A percentile compares a stretch with the other conserved stretches of the same genome.
Evolutionary conservation across 2,113 vertebrate species (phyloP).

Genomic region (Camelus bactrianus): DNA sequence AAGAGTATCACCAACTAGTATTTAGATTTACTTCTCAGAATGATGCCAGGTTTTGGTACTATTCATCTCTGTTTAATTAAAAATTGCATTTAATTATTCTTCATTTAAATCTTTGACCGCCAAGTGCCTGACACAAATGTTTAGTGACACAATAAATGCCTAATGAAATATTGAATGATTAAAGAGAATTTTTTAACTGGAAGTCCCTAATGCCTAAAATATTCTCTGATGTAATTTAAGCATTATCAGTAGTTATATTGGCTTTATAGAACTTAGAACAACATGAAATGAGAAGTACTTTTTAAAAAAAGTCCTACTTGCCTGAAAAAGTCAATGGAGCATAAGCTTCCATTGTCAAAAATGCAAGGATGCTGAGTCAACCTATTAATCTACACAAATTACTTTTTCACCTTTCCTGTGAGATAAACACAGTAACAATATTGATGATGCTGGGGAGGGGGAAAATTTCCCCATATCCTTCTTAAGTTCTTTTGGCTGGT

Average conservation of each 20-base stretch:
- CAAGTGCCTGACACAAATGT: neutral
- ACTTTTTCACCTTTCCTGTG: neutral
- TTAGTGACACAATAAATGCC: neutral
- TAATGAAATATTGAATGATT: neutral
- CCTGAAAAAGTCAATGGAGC: neutral
- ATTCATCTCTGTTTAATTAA: neutral
- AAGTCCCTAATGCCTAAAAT: neutral
- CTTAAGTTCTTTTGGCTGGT: neutral
- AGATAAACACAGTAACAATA: slow-evolving; percentile 22
- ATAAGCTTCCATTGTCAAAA: slow-evolving; percentile 24
- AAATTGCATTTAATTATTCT: neutral
- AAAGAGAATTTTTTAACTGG: neutral
- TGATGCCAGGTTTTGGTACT: neutral
- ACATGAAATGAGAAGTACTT: neutral
- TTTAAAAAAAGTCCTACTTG: neutral
- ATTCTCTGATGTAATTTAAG: neutral
- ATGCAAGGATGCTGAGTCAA: neutral
- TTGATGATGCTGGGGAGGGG: neutral
- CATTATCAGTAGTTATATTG: neutral
- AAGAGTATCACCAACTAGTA: neutral
- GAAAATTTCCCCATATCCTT: neutral
- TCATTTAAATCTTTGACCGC: neutral
- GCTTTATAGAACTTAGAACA: neutral
- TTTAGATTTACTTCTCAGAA: slow-evolving; percentile 12
- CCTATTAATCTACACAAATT: neutral